These are phyloP conservation scores for Tiliqua scincoides DNA, from an alignment of 2,113 vertebrate genomes.

Conservation along the genomic window DNA sequence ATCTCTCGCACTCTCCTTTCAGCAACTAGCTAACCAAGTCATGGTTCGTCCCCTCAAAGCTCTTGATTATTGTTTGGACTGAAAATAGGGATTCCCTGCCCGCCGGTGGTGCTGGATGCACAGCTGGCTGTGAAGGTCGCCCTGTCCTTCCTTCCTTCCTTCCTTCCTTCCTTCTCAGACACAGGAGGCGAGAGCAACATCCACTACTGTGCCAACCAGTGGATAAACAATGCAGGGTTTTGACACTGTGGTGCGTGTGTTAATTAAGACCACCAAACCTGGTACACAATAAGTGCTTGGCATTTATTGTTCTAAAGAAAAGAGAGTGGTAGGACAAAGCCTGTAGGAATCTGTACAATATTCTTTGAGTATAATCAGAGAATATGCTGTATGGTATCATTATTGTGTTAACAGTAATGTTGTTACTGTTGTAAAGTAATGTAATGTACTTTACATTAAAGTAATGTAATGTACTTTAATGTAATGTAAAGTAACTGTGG, in stretches of 20 bases:
- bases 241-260: not conserved
- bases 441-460: too few species aligned
- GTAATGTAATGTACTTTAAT: too few species aligned
- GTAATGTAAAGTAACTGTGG: too few species aligned
- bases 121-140: not conserved
- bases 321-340: not conserved
- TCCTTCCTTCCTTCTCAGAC: not conserved
- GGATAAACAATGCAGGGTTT: not conserved
- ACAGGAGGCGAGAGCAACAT: not conserved
- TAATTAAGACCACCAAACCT: not conserved
- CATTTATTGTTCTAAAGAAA: not conserved
- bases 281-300: not conserved
- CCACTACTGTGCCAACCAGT: not conserved
- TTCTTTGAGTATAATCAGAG: not conserved
- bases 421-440: too few species aligned
- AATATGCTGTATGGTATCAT: too few species aligned
- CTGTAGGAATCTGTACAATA: not conserved
- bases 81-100: not conserved
- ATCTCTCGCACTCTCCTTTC: not conserved
- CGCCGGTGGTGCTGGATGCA: conserved; percentile 5
- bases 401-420: too few species aligned
- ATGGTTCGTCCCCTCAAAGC: not conserved
- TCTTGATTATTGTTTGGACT: not conserved
- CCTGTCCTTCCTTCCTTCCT: not conserved
- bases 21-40: not conserved